phyloP scores from a whole-genome alignment of 2,888 invertebrate genomes.

The Drosophila melanosoma region DNA sequence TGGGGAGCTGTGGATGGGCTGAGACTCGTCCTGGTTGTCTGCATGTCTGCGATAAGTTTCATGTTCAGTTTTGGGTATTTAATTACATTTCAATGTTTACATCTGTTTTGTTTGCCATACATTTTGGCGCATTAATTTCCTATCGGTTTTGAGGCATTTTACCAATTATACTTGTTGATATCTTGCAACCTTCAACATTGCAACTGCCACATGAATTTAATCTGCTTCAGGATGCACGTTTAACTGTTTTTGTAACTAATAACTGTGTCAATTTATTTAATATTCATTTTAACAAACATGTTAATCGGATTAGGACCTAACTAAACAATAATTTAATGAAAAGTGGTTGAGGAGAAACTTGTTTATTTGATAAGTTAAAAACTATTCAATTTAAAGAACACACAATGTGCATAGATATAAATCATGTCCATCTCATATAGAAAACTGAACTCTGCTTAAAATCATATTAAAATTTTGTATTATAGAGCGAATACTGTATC shows the following conservation, averaged over 20 bases:
- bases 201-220: constrained; percentile 5
- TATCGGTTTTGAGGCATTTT: constrained; percentile 31
- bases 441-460: background rate
- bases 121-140: constrained; percentile 57
- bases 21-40: constrained; percentile 22
- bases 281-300: background rate
- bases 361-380: background rate
- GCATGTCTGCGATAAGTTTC: constrained; percentile 38
- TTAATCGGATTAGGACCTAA: background rate
- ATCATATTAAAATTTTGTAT: background rate
- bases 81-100: constrained; percentile 78
- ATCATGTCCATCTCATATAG: background rate
- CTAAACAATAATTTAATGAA: background rate
- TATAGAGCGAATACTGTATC: background rate
- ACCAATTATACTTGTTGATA: constrained; percentile 9
- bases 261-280: background rate
- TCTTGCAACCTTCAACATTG: background rate
- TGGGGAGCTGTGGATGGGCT: background rate
- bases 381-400: background rate
- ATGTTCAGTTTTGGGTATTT: constrained; percentile 68
- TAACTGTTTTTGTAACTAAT: background rate
- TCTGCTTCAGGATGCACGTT: background rate
- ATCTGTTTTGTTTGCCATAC: constrained; percentile 36
- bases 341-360: background rate
- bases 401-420: background rate